A percentile compares a stretch with the other conserved stretches of the same genome.
Evolutionary conservation across 2,797 vertebrate genomes (phyloP).

Genomic region (Diglossa cyanea): DNA sequence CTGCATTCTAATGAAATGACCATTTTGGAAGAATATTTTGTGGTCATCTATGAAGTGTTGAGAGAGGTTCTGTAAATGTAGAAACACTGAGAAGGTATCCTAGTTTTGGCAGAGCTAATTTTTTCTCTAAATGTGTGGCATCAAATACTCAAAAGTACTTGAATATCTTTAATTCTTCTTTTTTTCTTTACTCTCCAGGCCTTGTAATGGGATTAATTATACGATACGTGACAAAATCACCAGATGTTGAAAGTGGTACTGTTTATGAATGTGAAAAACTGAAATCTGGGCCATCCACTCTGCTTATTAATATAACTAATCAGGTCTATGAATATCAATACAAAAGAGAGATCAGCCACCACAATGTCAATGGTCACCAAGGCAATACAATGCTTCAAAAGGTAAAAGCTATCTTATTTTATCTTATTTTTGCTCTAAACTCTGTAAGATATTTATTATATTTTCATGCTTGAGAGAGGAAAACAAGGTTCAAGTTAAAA

Average conservation of each 20-base stretch:
- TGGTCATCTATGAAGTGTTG: neutral
- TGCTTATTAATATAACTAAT: constrained; percentile 77
- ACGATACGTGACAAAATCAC: constrained; percentile 68
- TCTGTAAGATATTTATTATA: neutral
- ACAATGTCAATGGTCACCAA: constrained; percentile 71
- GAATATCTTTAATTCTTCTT: neutral
- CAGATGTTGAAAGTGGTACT: constrained; percentile 59
- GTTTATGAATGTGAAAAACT: constrained; percentile 74
- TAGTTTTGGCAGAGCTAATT: neutral
- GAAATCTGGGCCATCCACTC: constrained; percentile 63
- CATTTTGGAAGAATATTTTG: neutral
- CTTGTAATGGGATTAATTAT: constrained; percentile 82
- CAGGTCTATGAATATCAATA: constrained; percentile 78
- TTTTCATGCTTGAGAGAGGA: neutral
- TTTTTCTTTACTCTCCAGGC: constrained; percentile 68
- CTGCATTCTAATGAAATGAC: neutral
- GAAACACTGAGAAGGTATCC: neutral
- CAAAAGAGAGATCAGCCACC: constrained; percentile 73
- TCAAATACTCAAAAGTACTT: neutral
- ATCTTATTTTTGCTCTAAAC: neutral
- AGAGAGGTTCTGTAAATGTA: neutral
- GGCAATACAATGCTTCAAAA: constrained; percentile 71
- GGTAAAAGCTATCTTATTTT: constrained; percentile 67
- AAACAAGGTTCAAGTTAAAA: neutral
- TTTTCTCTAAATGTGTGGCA: neutral